Evolutionary conservation across 2,797 vertebrate species (phyloP).

Genomic region (Acestrorhynchus altus): DNA sequence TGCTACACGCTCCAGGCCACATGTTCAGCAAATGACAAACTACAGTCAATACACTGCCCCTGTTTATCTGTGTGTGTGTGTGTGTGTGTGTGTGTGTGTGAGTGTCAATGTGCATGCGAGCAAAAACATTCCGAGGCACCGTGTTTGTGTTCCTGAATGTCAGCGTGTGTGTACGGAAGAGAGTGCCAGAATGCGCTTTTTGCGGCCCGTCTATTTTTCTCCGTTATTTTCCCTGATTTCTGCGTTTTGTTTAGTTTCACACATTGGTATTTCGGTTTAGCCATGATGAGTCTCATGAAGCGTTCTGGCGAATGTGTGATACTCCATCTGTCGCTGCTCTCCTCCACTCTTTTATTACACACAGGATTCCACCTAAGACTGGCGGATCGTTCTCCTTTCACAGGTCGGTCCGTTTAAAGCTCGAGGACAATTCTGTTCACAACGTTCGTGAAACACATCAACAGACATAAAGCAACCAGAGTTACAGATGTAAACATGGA

Average conservation of each 20-base stretch:
- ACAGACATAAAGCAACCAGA: no score
- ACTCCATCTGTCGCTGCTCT: slow-evolving; percentile 43
- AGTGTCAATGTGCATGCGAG: slow-evolving; percentile 56
- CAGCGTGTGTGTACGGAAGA: slow-evolving; percentile 34
- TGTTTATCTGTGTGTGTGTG: slow-evolving; percentile 51
- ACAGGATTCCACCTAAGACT: background rate
- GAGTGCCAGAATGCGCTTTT: slow-evolving; percentile 44
- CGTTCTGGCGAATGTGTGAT: slow-evolving; percentile 34
- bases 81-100: slow-evolving; percentile 45
- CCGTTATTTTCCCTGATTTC: slow-evolving; percentile 20
- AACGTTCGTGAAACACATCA: no score
- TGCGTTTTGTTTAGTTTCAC: slow-evolving; percentile 37
- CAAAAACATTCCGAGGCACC: slow-evolving; percentile 41
- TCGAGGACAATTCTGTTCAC: no score
- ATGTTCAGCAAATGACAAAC: slow-evolving; percentile 82
- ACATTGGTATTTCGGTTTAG: slow-evolving; percentile 45
- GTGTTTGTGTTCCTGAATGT: slow-evolving; percentile 37
- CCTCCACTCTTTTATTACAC: background rate
- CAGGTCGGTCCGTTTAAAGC: no score
- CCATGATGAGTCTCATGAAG: slow-evolving; percentile 54
- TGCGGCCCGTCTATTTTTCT: slow-evolving; percentile 15
- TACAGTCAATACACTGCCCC: slow-evolving; percentile 72
- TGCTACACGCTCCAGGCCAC: slow-evolving; percentile 74
- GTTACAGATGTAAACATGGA: no score
- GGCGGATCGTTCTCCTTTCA: background rate